phyloP scores from a whole-genome alignment of 2,888 invertebrate genomes.

The Chrysolina americana region DNA sequence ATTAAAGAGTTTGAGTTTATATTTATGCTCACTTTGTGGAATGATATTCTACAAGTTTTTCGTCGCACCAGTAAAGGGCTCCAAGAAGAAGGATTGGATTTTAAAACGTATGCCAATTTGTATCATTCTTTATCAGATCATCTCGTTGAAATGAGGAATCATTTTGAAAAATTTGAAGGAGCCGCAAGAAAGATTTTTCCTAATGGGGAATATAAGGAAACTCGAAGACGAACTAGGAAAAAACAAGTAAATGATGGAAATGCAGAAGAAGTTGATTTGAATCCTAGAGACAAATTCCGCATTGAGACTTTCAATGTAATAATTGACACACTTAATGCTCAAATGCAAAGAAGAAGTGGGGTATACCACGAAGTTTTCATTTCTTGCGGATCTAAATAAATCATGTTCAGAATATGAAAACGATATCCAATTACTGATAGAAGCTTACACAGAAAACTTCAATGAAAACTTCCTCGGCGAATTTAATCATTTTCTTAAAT shows the following conservation, averaged over 20 bases:
- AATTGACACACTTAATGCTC: conserved; percentile 10
- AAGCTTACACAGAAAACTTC: conserved; percentile 11
- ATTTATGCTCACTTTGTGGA: background rate
- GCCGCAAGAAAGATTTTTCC: background rate
- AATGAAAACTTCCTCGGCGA: conserved; percentile 9
- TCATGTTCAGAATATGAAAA: conserved; percentile 20
- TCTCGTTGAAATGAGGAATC: conserved; percentile 12
- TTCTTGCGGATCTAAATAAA: conserved; percentile 18
- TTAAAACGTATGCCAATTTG: conserved; percentile 11
- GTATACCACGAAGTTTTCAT: conserved; percentile 5
- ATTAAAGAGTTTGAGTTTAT: too few species aligned
- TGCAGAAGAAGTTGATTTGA: conserved; percentile 11
- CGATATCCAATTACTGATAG: conserved; percentile 20
- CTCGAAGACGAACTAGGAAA: conserved; percentile 15
- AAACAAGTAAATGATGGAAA: conserved; percentile 13
- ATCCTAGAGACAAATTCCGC: conserved; percentile 6
- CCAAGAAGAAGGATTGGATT: conserved; percentile 1
- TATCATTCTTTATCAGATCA: conserved; percentile 12
- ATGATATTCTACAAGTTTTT: background rate
- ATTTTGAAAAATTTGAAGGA: conserved; percentile 8
- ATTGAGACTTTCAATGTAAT: conserved; percentile 13
- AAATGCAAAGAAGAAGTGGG: conserved; percentile 2
- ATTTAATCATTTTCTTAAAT: background rate
- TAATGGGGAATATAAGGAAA: conserved; percentile 9
- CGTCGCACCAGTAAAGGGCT: conserved; percentile 6